Evolutionary conservation across 2,888 invertebrate species (phyloP), one percentile per base, ranked within the genome.

Genomic region (Digitonthophagus gazella): DNA sequence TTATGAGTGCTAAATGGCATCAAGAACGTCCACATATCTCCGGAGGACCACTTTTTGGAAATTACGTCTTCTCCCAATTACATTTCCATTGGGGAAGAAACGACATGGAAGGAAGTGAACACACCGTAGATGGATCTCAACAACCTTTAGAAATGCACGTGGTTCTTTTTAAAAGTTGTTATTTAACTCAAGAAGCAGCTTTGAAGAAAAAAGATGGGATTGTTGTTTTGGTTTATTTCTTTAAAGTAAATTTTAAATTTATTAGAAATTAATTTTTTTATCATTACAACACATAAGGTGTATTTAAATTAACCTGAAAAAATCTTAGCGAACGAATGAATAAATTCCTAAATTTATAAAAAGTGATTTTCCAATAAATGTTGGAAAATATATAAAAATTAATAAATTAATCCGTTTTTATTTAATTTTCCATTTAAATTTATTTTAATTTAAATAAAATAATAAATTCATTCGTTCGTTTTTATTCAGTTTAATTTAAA

Each of bases 11-110:
- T 1, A 88, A 88, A 80, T 91, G 90, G 90, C 83, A 80, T 57
- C 80, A 85, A 3, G 87, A 88, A 71, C 79, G 87, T 1, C 90
- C 90, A 0, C 88, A 85, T 75, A 73, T 91, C 57, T 81, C 83
- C 67, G 86, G 86, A 0, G 90, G 90, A 0, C 88, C 89, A 0
- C 83, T 91, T 58, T 68, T 81, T 2, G 86, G 86, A 5, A 88
- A 87, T 70, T 90, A 90, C 73, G 82, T 88, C 0, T 84, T 91
- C 65, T 88, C 89, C 0, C 90, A 91, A 78, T 81, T 90, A 54
- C 90, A 91, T 79, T 89, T 91, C 76, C 90, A 91, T 76, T 91
- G 91, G 91, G 90, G 90, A 0, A 75, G 81, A 0, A 82, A 85
- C 70, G 85, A 88, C 78, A 85, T 85, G 81, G 84, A 86, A 71